Percentiles rank a stretch among this genome's conserved stretches.
Evolutionary conservation across 2,888 invertebrate species (phyloP).

Genomic region (Orchestes rusci): DNA sequence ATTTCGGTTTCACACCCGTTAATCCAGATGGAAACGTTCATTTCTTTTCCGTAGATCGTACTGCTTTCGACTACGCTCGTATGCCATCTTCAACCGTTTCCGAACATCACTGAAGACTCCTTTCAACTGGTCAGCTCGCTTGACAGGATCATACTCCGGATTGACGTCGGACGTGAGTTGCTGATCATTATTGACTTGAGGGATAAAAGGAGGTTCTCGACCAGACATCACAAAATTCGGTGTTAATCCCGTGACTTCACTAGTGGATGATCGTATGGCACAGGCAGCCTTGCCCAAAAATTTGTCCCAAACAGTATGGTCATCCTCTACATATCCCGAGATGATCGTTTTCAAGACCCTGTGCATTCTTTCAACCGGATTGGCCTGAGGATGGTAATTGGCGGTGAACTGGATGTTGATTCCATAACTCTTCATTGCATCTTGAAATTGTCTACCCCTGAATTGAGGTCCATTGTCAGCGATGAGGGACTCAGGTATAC

Average conservation of each 20-base stretch:
- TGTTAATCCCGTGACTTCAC: slow-evolving; percentile 4
- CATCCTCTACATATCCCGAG: slow-evolving; percentile 1
- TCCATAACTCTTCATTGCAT: neutral
- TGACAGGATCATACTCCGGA: too few species aligned
- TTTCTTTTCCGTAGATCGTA: too few species aligned
- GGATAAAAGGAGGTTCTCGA: neutral
- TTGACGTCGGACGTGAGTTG: too few species aligned
- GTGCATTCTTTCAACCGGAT: neutral
- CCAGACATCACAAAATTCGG: slow-evolving; percentile 9
- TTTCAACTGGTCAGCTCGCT: too few species aligned
- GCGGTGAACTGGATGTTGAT: neutral
- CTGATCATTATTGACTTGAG: too few species aligned
- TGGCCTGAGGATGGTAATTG: neutral
- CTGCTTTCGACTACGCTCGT: too few species aligned
- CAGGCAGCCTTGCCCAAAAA: slow-evolving; percentile 1
- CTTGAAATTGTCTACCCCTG: neutral
- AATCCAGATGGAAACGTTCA: too few species aligned
- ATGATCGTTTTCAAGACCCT: neutral
- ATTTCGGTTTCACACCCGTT: too few species aligned
- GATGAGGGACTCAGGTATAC: slow-evolving; percentile 3
- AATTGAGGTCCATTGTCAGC: slow-evolving; percentile 7
- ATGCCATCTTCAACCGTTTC: too few species aligned
- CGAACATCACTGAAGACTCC: too few species aligned
- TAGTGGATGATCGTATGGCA: neutral
- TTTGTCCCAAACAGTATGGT: neutral